Conservation (phyloP, 2,797 vertebrate genomes). For the Sphaeramia orbicularis region DNA sequence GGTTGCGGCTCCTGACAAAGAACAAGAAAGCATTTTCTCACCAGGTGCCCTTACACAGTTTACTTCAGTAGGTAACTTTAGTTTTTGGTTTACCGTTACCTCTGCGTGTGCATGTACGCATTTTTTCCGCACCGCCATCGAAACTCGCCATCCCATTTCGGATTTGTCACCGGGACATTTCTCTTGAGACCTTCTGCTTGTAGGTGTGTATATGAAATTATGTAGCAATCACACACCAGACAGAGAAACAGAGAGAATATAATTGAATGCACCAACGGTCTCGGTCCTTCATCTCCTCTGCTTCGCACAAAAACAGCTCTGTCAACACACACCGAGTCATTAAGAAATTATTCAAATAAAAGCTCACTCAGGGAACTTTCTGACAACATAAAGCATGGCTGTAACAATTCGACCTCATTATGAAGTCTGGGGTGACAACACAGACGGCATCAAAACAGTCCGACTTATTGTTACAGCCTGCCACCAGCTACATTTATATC, state of each 20-base stretch:
- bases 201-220: slow-evolving; percentile 23
- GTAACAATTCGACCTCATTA: slow-evolving; percentile 39
- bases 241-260: slow-evolving; percentile 15
- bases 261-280: slow-evolving; percentile 1
- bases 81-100: slow-evolving; percentile 6
- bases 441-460: slow-evolving; percentile 7
- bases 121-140: slow-evolving; percentile 11
- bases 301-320: slow-evolving; percentile 4
- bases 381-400: slow-evolving; percentile 35
- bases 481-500: slow-evolving; percentile 57
- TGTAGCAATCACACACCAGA: slow-evolving; percentile 11
- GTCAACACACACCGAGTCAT: slow-evolving; percentile 29
- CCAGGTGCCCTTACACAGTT: slow-evolving; percentile 16
- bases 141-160: slow-evolving; percentile 28
- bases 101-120: not conserved
- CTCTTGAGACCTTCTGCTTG: slow-evolving; percentile 9
- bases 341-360: slow-evolving; percentile 57
- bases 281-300: slow-evolving; percentile 2
- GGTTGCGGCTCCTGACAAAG: slow-evolving; percentile 37
- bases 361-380: slow-evolving; percentile 33
- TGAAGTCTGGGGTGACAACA: slow-evolving; percentile 12
- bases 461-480: slow-evolving; percentile 32
- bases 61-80: slow-evolving; percentile 11
- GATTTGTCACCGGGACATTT: slow-evolving; percentile 6
- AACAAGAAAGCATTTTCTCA: slow-evolving; percentile 54